Percentiles rank a stretch among this genome's conserved stretches.
phyloP scores from a whole-genome alignment of 2,113 vertebrate genomes.

The Athene noctua region DNA sequence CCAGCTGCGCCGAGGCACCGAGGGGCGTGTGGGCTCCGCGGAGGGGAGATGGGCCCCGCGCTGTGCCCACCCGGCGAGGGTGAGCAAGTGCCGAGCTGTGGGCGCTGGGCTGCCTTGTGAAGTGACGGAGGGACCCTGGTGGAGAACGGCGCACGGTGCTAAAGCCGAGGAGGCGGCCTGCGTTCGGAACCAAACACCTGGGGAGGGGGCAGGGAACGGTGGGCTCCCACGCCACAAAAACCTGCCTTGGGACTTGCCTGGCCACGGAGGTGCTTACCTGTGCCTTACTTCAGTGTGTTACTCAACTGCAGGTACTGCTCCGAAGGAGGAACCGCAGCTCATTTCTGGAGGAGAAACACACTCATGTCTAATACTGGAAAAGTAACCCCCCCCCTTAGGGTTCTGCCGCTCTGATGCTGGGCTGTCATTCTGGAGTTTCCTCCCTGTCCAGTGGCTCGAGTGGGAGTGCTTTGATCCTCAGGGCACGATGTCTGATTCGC shows the following conservation, averaged over 20 bases:
- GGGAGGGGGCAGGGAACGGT: not conserved
- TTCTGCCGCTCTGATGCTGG: not conserved
- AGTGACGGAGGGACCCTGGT: not conserved
- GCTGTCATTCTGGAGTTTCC: not conserved
- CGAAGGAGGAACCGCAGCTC: not conserved
- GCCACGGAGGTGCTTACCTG: not conserved
- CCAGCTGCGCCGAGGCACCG: not conserved
- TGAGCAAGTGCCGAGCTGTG: not conserved
- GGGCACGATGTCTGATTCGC: not conserved
- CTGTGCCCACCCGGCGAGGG: not conserved
- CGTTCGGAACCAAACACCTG: not conserved
- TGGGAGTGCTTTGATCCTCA: not conserved
- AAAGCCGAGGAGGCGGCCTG: not conserved
- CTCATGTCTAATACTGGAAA: not conserved
- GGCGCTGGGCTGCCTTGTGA: not conserved
- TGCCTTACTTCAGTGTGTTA: not conserved
- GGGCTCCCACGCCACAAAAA: not conserved
- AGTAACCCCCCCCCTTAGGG: not conserved
- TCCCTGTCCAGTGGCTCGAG: not conserved
- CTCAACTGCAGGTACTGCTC: not conserved
- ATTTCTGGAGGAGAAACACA: not conserved
- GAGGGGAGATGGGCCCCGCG: not conserved
- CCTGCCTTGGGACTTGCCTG: not conserved
- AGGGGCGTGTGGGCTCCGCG: no score
- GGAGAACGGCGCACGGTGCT: not conserved